phyloP scores from a whole-genome alignment of 2,888 invertebrate genomes.

The Aleiodes testaceus region DNA sequence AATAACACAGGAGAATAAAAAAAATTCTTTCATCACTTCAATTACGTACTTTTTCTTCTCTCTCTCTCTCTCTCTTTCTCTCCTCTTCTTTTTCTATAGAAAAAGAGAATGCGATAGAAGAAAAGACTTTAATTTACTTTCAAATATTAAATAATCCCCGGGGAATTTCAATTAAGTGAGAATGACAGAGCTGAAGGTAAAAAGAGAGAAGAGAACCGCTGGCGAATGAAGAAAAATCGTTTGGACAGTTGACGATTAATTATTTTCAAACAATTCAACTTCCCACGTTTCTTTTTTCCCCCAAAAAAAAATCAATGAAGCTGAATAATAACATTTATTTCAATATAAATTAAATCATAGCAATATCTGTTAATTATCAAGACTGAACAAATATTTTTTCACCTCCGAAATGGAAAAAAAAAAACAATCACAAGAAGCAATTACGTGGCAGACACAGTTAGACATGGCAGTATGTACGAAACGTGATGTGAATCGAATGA shows the following conservation, averaged over 20 bases:
- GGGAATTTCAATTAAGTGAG: conserved; percentile 50
- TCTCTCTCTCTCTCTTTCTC: background rate
- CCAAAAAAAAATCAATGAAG: background rate
- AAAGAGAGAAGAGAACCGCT: conserved; percentile 1
- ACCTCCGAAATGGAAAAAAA: too few relatives aligned
- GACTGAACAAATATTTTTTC: too few relatives aligned
- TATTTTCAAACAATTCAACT: conserved; percentile 43
- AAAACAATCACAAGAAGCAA: too few relatives aligned
- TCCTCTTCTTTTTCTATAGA: background rate
- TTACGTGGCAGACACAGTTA: too few relatives aligned
- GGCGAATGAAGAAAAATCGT: conserved; percentile 38
- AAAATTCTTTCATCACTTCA: conserved; percentile 12
- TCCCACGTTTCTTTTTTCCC: background rate
- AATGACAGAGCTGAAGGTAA: conserved; percentile 13
- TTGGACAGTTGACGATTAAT: conserved; percentile 49
- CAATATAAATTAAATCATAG: too few relatives aligned
- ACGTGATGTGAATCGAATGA: background rate
- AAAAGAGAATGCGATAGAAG: conserved; percentile 20
- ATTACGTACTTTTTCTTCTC: background rate
- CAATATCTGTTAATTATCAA: too few relatives aligned
- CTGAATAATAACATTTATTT: too few relatives aligned
- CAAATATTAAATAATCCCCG: conserved; percentile 47
- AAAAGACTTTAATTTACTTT: conserved; percentile 46
- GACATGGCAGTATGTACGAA: background rate
- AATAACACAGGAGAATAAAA: background rate